phyloP scores from a whole-genome alignment of 2,113 vertebrate species.

The Crotalus viridis region DNA sequence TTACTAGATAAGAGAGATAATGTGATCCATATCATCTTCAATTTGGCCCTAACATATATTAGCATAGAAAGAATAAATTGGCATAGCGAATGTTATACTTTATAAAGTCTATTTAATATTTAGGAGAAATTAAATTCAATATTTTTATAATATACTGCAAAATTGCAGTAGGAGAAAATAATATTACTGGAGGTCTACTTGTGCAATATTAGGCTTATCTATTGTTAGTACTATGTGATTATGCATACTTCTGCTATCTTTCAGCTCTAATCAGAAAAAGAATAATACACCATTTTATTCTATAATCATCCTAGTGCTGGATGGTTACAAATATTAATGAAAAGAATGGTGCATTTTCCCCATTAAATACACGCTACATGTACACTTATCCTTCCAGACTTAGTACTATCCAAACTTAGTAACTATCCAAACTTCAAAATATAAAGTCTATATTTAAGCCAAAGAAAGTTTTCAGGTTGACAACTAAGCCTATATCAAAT shows the following conservation, averaged over 20 bases:
- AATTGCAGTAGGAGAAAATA: neutral
- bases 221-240: constrained; percentile 25
- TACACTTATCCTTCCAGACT: constrained; percentile 55
- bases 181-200: neutral
- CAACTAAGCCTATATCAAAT: neutral
- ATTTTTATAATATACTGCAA: neutral
- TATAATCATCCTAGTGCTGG: constrained; percentile 21
- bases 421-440: constrained; percentile 58
- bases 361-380: constrained; percentile 28
- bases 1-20: no score
- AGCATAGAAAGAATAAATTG: neutral
- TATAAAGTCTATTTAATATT: neutral
- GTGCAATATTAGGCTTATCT: neutral
- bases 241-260: constrained; percentile 11
- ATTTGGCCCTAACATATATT: neutral
- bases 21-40: neutral
- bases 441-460: constrained; percentile 49
- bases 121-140: neutral
- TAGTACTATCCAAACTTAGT: constrained; percentile 57
- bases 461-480: constrained; percentile 2
- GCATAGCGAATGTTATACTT: neutral
- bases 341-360: constrained; percentile 28
- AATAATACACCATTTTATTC: constrained; percentile 24
- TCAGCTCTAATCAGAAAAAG: constrained; percentile 25
- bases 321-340: neutral